These are phyloP conservation scores for Penaeus chinensis DNA, from an alignment of 1,140 invertebrate species.

Conservation along the genomic window DNA sequence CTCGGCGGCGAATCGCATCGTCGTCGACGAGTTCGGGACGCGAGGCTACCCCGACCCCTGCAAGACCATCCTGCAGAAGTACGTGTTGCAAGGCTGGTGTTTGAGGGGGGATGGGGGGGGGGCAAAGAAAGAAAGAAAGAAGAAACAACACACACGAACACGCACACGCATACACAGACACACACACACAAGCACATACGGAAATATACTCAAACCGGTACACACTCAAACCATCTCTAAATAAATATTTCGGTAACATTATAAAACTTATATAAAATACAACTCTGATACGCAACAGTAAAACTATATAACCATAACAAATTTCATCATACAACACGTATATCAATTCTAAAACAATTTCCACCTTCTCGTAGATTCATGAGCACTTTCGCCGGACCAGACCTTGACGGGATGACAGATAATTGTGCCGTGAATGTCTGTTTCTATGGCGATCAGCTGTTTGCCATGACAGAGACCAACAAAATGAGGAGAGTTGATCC, in stretches of 20 bases:
- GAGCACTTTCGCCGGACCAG: conserved; percentile 45
- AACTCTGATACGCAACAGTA: too few relatives aligned
- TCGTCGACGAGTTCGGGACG: conserved; percentile 68
- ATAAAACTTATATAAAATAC: too few relatives aligned
- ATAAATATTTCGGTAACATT: too few relatives aligned
- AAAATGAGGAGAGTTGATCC: conserved; percentile 68
- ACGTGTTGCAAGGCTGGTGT: neutral
- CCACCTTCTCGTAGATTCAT: conserved; percentile 24
- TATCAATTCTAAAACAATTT: too few relatives aligned
- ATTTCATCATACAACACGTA: too few relatives aligned
- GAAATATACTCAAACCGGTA: neutral
- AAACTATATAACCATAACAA: too few relatives aligned
- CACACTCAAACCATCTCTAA: neutral
- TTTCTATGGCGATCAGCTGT: conserved; percentile 65
- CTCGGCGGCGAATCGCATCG: conserved; percentile 67
- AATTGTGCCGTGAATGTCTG: conserved; percentile 66
- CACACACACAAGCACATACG: neutral
- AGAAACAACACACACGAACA: neutral
- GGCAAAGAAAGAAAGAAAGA: too few relatives aligned
- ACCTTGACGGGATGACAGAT: conserved; percentile 65
- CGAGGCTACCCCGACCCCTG: conserved; percentile 68
- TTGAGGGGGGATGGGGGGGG: neutral
- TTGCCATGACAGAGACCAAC: conserved; percentile 69
- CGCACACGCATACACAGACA: neutral
- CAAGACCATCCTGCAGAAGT: conserved; percentile 67